These are phyloP conservation scores for Mesitornis unicolor DNA, from an alignment of 2,113 vertebrate genomes.

Conservation along the genomic window DNA sequence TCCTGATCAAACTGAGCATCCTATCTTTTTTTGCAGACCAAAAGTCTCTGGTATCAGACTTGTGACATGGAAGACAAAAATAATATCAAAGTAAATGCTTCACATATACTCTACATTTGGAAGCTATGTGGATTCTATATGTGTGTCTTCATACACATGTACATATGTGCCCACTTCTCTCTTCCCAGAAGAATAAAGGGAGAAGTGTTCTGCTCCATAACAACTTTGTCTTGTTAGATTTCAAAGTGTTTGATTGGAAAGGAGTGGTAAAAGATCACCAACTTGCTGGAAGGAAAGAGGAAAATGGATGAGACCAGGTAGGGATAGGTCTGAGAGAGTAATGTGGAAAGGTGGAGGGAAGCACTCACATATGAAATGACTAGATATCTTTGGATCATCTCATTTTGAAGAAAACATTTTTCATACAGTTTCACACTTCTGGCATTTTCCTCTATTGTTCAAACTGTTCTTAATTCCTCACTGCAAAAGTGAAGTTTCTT, in stretches of 20 bases:
- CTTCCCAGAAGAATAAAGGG: not conserved
- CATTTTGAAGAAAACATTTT: not conserved
- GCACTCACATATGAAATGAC: not conserved
- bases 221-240: not conserved
- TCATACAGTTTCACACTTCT: not conserved
- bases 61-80: not conserved
- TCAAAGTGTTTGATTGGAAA: not conserved
- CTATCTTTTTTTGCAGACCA: rapidly evolving
- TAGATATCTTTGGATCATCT: not conserved
- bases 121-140: not conserved
- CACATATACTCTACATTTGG: not conserved
- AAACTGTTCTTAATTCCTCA: not conserved
- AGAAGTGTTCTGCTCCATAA: not conserved
- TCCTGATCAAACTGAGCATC: not conserved
- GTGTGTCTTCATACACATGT: not conserved
- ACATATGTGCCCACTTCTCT: not conserved
- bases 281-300: not conserved
- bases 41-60: not conserved
- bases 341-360: not conserved
- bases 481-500: not conserved
- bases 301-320: not conserved
- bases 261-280: not conserved
- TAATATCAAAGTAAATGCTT: not conserved
- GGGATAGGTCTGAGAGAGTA: not conserved
- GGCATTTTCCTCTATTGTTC: not conserved